Percentiles rank a stretch among this genome's conserved stretches.
phyloP scores from a whole-genome alignment of 2,888 invertebrate species.

The Sesamia inferens region DNA sequence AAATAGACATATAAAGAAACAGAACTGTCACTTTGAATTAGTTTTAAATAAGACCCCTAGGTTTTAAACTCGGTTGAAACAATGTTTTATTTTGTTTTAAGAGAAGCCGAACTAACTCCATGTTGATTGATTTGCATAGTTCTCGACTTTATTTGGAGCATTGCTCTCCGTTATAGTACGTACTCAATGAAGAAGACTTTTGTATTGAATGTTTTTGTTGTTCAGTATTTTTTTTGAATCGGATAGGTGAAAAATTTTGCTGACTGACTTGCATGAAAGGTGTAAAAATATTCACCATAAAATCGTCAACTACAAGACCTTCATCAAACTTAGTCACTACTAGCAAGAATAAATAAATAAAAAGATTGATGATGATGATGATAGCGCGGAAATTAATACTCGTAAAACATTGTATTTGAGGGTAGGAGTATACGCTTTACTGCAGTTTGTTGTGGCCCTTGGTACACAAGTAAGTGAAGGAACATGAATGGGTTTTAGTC shows the following conservation, averaged over 20 bases:
- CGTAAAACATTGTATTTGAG: no score
- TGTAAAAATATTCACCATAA: not conserved
- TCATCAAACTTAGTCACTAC: not conserved
- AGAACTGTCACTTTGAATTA: slow-evolving; percentile 41
- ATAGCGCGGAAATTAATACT: no score
- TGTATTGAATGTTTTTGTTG: not conserved
- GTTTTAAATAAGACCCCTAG: slow-evolving; percentile 44
- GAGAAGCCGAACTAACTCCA: slow-evolving; percentile 30
- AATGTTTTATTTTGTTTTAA: slow-evolving; percentile 43
- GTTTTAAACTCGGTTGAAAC: slow-evolving; percentile 39
- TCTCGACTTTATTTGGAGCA: slow-evolving; percentile 33
- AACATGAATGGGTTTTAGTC: no score
- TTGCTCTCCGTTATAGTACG: slow-evolving; percentile 9
- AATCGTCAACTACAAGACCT: not conserved
- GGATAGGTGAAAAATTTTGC: not conserved
- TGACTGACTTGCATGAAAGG: not conserved
- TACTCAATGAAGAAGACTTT: slow-evolving; percentile 3
- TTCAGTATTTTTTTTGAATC: not conserved
- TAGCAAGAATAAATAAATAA: not conserved
- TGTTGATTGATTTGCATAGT: slow-evolving; percentile 58
- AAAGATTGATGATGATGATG: no score
- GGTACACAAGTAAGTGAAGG: no score
- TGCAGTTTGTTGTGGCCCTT: no score
- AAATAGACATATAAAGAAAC: slow-evolving; percentile 26
- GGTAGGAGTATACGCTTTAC: no score